Base-by-base conservation (phyloP, 2,888 invertebrate species). In the Spodoptera exigua region DNA sequence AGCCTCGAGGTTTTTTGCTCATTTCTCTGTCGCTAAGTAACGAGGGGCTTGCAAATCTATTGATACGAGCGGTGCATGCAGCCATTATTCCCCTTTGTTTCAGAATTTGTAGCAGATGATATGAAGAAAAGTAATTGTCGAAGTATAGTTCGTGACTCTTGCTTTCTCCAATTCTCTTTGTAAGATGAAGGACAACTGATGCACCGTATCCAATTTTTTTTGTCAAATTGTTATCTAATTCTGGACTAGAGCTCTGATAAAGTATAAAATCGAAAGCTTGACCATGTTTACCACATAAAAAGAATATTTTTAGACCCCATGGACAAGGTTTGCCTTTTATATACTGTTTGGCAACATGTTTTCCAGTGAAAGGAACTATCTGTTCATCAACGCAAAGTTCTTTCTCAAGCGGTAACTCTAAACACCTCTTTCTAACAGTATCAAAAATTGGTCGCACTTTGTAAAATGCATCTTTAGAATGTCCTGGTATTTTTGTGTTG, bases 371-470 rank as follows among this genome's bases (percentile, higher is more conserved):
- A 62, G 77, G 77, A 56, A 76, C 67, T 2, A 77, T 79, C 40
- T 79, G 75, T 36, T 77, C 79, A 66, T 77, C 74, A 67, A n/a
- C n/a, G n/a, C n/a, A n/a, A n/a, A n/a, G n/a, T n/a, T n/a, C n/a
- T n/a, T n/a, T n/a, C n/a, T n/a, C 76, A 69, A 79, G 58, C 12
- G 70, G 72, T 70, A 76, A 47, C 27, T 75, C 65, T 56, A 78
- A 65, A 53, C 77, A 74, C 55, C 75, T 48, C 21, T 66, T 78
- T 39, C 78, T 70, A 46, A 78, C 53, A 44, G 68, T 61, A 71
- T 77, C 67, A 70, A 36, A 79, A 11, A 77, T 74, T 12, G 75
- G 78, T 36, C 76, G 58, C 7, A 78, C 78, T 76, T 76, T 76
- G 44, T 43, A 47, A 63, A 76, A 74, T 47, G 39, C 70, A 62